Conservation (phyloP, 2,888 invertebrate genomes). For the Cantharis nigra region DNA sequence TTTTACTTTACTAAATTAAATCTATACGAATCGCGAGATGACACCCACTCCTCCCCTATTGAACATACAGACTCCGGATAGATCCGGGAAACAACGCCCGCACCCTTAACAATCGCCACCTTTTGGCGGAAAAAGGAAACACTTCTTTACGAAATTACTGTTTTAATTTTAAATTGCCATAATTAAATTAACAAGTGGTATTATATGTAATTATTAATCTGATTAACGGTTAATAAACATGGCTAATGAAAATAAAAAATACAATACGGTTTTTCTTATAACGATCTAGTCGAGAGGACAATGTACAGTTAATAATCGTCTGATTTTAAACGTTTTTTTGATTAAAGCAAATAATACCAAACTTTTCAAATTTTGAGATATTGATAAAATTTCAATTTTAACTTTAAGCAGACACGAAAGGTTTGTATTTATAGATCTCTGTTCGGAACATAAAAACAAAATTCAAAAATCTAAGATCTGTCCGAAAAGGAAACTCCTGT, state of each 20-base stretch:
- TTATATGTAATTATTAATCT: not conserved
- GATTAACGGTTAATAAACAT: not conserved
- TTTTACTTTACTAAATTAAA: not conserved
- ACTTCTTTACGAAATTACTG: not conserved
- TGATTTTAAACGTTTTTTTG: not conserved
- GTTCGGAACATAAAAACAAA: too few relatives aligned
- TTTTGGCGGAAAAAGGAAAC: conserved; percentile 6
- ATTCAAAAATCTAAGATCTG: too few relatives aligned
- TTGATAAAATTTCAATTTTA: too few relatives aligned
- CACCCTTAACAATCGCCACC: conserved; percentile 25
- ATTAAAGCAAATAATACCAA: not conserved
- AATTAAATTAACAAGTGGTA: not conserved
- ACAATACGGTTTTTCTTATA: not conserved
- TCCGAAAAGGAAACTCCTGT: not conserved
- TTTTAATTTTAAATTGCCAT: not conserved
- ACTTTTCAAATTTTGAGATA: not conserved
- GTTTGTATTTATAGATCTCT: not conserved
- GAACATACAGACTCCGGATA: conserved; percentile 11
- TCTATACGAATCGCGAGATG: not conserved
- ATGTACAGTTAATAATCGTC: not conserved
- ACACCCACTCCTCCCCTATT: not conserved
- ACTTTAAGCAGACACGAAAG: too few relatives aligned
- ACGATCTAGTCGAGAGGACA: not conserved
- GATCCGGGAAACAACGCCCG: conserved; percentile 23
- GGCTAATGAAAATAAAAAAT: not conserved